Evolutionary conservation across 1,140 invertebrate species (phyloP).

Genomic region (Calephelis nemesis): DNA sequence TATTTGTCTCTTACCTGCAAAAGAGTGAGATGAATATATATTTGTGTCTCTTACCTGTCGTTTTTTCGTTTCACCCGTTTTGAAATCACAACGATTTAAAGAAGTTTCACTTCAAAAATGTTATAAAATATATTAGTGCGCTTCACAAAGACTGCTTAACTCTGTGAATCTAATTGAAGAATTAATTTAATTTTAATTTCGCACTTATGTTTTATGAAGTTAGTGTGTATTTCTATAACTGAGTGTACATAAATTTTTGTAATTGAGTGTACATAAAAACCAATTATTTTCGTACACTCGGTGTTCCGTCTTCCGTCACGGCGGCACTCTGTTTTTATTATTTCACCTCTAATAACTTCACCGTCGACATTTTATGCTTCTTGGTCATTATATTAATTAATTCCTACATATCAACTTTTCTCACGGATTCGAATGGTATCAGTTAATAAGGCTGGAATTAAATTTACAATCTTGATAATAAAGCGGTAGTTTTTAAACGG

Average conservation of each 20-base stretch:
- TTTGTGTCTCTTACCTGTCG: too few species aligned
- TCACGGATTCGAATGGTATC: conserved; percentile 40
- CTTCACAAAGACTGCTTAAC: too few species aligned
- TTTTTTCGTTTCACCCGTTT: too few species aligned
- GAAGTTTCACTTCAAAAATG: too few species aligned
- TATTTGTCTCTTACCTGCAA: too few species aligned
- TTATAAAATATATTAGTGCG: too few species aligned
- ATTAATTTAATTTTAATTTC: too few species aligned
- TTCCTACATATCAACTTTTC: conserved; percentile 59
- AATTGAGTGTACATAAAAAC: background rate
- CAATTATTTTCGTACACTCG: conserved; percentile 1
- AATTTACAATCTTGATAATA: conserved; percentile 25
- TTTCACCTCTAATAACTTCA: conserved; percentile 60
- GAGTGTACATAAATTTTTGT: background rate
- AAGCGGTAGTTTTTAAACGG: conserved; percentile 16
- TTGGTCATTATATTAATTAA: conserved; percentile 68
- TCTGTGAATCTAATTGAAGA: too few species aligned
- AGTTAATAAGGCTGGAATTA: conserved; percentile 18
- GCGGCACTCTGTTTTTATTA: conserved; percentile 3
- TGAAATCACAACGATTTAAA: too few species aligned
- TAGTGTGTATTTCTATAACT: background rate
- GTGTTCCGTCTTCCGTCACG: conserved; percentile 10
- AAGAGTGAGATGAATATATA: too few species aligned
- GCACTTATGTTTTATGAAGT: too few species aligned
- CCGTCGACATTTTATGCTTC: conserved; percentile 62